Conservation (phyloP, 1,140 invertebrate genomes). For the Holcopasites calliopsidis region DNA sequence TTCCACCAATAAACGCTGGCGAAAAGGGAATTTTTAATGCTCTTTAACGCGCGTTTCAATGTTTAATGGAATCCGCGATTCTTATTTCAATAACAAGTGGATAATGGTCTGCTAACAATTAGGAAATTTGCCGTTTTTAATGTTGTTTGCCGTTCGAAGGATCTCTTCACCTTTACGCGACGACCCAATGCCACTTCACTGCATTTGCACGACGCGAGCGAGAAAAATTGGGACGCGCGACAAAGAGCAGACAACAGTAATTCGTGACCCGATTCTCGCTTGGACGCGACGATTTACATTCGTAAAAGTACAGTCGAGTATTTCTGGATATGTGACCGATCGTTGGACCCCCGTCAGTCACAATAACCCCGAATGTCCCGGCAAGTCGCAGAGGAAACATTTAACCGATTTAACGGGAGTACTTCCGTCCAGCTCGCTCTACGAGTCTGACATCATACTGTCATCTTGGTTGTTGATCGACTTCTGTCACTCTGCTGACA, state of each 20-base stretch:
- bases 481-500: background rate
- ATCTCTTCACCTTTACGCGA: background rate
- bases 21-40: too few species aligned
- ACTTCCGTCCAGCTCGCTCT: conserved; percentile 23
- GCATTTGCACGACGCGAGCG: conserved; percentile 5
- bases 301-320: background rate
- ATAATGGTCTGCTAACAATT: too few species aligned
- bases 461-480: conserved; percentile 35
- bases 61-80: too few species aligned
- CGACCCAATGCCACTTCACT: conserved; percentile 45
- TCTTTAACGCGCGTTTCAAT: too few species aligned
- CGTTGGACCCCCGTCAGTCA: conserved; percentile 19
- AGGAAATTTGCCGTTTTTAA: background rate
- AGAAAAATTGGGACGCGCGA: conserved; percentile 55
- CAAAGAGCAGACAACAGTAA: conserved; percentile 41
- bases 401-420: conserved; percentile 46
- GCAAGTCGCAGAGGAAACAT: conserved; percentile 36
- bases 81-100: too few species aligned
- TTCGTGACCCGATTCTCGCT: conserved; percentile 41
- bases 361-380: conserved; percentile 12
- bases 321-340: conserved; percentile 23
- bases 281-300: background rate
- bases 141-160: background rate
- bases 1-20: too few species aligned
- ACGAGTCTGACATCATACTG: conserved; percentile 30